Evolutionary conservation across 1,140 invertebrate species (phyloP).

Genomic region (Drosophila lacteicornis): DNA sequence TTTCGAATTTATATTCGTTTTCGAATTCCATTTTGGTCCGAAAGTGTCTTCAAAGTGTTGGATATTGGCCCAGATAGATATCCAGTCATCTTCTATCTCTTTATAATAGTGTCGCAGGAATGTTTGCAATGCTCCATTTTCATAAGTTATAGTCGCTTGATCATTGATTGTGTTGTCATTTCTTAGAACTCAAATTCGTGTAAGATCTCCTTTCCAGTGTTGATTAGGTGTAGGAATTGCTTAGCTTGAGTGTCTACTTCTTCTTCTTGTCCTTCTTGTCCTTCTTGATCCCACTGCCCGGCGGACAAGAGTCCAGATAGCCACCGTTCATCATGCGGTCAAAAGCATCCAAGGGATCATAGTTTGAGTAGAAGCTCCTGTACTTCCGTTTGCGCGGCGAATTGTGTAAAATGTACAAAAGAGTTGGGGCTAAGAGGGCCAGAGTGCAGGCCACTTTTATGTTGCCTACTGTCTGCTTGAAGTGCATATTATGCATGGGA

Average conservation of each 20-base stretch:
- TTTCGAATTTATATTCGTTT: conserved; percentile 10
- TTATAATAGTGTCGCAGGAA: too few species aligned
- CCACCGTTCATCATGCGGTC: conserved; percentile 64
- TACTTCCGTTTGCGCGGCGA: conserved; percentile 27
- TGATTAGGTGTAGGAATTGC: background rate
- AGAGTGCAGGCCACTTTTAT: conserved; percentile 27
- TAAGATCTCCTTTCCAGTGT: conserved; percentile 26
- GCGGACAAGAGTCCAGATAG: conserved; percentile 53
- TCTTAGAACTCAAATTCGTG: conserved; percentile 34
- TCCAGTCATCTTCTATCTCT: background rate
- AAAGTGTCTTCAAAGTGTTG: background rate
- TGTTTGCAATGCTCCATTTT: conserved; percentile 17
- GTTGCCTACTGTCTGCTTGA: conserved; percentile 20
- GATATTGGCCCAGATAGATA: background rate
- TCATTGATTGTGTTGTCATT: conserved; percentile 7
- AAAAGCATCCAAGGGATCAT: conserved; percentile 57
- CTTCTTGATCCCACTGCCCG: conserved; percentile 40
- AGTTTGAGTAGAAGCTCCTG: conserved; percentile 45
- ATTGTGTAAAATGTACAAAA: conserved; percentile 39
- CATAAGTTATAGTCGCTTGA: background rate
- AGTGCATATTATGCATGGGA: conserved; percentile 54
- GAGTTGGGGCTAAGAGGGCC: conserved; percentile 12
- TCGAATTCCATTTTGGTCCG: background rate
- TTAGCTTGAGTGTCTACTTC: background rate
- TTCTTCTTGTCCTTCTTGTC: conserved; percentile 29